Base-by-base conservation (phyloP, 2,113 vertebrate species). In the Coptodon bakossiorum region DNA sequence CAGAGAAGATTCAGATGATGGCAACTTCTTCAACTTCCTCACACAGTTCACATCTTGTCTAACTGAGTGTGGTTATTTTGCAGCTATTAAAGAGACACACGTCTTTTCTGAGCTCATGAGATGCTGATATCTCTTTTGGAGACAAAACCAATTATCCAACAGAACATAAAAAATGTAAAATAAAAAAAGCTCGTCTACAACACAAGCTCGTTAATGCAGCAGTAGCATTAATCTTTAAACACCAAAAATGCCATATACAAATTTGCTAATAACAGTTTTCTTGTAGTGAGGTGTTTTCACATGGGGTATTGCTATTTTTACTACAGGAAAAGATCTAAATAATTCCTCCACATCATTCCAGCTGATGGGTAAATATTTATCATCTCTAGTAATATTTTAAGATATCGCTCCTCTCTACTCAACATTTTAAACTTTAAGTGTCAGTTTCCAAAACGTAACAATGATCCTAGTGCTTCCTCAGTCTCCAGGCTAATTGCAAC, bases 271-370 rank as follows among this genome's bases (percentile, higher is more conserved):
- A 71, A 43, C 36, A 71, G 38, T 43, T 71, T 43, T 71, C 66
- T 71, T 43, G 3, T 43, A 24, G 1, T 24, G 66, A 71, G 38
- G 38, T 16, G 38, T 71, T 43, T 71, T 24, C 2, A 43, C 7
- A 43, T 14, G 38, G n/a, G n/a, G 12, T 71, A 1, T 71, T 71
- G 66, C 7, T 71, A 27, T 24, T 27, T 71, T 71, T 27, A 24
- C 38, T 3, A 16, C 0, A 43, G 12, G 66, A 24, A 71, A 71
- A 0, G 0, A 71, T 71, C 3, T 71, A 43, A 43, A 71, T 71
- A 43, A 71, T 71, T 43, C 36, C n/a, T 16, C 66, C 36, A 71
- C 36, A 43, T 71, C n/a, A 9, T 43, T 71, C 0, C 66, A 71
- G 12, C 66, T 71, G 1, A 71, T 71, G 2, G 38, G 66, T 71